A percentile compares a stretch with the other conserved stretches of the same genome.
Evolutionary conservation across 1,140 invertebrate species (phyloP).

Genomic region (Phymastichus coffea): DNA sequence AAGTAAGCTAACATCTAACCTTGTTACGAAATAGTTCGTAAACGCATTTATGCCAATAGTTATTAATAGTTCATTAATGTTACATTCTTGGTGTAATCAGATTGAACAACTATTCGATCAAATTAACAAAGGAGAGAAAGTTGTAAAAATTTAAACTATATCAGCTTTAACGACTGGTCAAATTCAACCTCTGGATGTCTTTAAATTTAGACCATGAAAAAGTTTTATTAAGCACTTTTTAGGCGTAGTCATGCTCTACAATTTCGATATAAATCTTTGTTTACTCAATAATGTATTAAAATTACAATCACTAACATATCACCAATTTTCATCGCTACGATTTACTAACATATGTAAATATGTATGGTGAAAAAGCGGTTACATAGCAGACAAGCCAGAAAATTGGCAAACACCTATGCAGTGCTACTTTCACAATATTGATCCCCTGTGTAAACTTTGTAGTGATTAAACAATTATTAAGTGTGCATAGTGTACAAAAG

Average conservation of each 20-base stretch:
- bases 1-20: too few species aligned
- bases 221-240: conserved; percentile 18
- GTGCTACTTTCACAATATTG: conserved; percentile 8
- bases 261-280: conserved; percentile 7
- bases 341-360: conserved; percentile 1
- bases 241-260: not conserved
- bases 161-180: conserved; percentile 8
- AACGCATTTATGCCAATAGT: too few species aligned
- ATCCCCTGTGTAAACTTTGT: not conserved
- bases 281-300: conserved; percentile 13
- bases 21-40: too few species aligned
- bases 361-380: conserved; percentile 3
- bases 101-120: not conserved
- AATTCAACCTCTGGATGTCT: conserved; percentile 27
- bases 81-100: conserved; percentile 26
- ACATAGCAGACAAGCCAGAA: conserved; percentile 2
- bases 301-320: conserved; percentile 19
- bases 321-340: conserved; percentile 14
- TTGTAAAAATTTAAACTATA: conserved; percentile 14
- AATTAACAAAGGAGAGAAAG: not conserved
- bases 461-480: not conserved
- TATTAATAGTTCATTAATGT: too few species aligned
- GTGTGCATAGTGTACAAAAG: not conserved
- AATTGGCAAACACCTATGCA: conserved; percentile 9
- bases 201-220: conserved; percentile 23